Evolutionary conservation across 1,140 invertebrate species (phyloP).

Genomic region (Amphibalanus amphitrite): DNA sequence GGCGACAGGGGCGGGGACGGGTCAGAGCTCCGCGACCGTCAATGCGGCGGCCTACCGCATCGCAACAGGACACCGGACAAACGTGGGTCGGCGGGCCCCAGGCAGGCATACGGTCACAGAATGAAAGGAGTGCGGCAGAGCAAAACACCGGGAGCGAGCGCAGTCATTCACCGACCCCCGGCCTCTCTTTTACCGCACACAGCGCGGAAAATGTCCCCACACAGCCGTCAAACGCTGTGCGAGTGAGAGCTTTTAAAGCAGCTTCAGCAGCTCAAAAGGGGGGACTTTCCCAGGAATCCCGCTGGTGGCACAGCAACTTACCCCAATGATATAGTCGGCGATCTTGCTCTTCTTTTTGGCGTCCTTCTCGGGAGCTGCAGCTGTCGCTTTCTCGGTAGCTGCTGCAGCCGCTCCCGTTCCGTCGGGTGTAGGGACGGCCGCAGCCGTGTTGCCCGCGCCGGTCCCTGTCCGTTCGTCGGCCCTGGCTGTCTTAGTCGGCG

Average conservation of each 20-base stretch:
- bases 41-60: neutral
- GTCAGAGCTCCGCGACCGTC: neutral
- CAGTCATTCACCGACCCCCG: constrained; percentile 1
- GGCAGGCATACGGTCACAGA: neutral
- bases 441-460: neutral
- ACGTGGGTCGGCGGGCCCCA: neutral
- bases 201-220: too few relatives aligned
- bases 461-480: too few relatives aligned
- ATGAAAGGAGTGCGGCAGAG: constrained; percentile 6
- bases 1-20: neutral
- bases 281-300: too few relatives aligned
- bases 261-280: neutral
- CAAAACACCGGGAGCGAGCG: constrained; percentile 7
- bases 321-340: constrained; percentile 5
- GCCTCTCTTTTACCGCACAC: neutral
- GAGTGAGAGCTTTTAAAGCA: too few relatives aligned
- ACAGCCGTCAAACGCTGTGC: too few relatives aligned
- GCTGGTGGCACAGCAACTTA: neutral
- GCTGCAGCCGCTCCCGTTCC: neutral
- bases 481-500: too few relatives aligned
- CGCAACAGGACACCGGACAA: neutral
- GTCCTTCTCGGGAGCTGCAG: constrained; percentile 3
- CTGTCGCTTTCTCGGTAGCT: neutral
- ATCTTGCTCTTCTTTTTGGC: constrained; percentile 5
- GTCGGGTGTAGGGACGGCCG: neutral